Base-by-base conservation (phyloP, 2,797 vertebrate genomes). In the Paratrypauchen microcephalus region DNA sequence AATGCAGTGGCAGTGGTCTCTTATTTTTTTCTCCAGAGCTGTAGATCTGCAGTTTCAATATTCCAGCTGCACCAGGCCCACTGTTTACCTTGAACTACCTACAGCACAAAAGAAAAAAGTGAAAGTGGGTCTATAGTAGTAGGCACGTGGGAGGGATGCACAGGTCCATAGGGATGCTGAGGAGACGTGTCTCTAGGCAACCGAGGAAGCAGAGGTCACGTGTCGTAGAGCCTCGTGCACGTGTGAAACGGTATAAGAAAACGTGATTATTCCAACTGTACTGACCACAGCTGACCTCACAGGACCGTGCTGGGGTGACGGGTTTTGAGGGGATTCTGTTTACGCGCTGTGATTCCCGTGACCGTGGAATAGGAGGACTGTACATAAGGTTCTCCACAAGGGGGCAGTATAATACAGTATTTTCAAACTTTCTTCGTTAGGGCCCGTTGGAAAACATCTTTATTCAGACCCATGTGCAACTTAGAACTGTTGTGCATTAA, bases 371-470 rank as follows among this genome's bases (percentile, higher is more conserved):
- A 26, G 55, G 13, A 18, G 19, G 13, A 5, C 5, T 15, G 12
- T 8, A 15, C n/a, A 23, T 28, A 1, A 24, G 0, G n/a, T 26
- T 83, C 78, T 73, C 74, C 83, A 80, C 72, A 61, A 79, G 80
- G 65, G 77, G 83, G 71, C 70, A 83, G 76, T 45, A 81, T 23
- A 72, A 57, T 28, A 54, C 71, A 61, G 21, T 74, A 57, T 60
- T 73, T 66, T 45, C 16, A 2, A 1, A 41, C 59, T 13, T n/a
- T 41, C 7, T 9, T 41, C 59, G 21, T 8, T 30, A 7, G 30
- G 26, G 57, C 57, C 26, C 12, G 15, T 28, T 30, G 54, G 54
- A 15, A 56, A 26, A 28, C 23, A 57, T 4, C 3, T 28, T 41
- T 26, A 15, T 0, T 28, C 1, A 26, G 24, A 28, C 8, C 5